These are phyloP conservation scores for Corapipo altera DNA, from an alignment of 2,113 vertebrate species.

Conservation along the genomic window DNA sequence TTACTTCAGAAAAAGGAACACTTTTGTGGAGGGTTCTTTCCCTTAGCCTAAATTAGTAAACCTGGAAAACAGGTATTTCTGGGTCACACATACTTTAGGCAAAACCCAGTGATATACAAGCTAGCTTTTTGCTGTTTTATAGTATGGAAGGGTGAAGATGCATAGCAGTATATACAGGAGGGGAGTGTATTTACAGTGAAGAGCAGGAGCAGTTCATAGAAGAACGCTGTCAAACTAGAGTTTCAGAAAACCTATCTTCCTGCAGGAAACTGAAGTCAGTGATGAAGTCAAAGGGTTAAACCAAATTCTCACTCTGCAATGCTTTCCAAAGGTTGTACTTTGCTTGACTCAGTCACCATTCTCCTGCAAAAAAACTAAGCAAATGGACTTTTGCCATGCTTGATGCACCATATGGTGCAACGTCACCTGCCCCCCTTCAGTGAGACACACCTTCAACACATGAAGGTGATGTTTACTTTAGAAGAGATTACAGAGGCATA, in stretches of 20 bases:
- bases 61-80: background rate
- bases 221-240: background rate
- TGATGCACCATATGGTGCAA: background rate
- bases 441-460: background rate
- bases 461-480: background rate
- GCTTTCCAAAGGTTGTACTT: background rate
- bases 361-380: background rate
- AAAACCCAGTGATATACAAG: background rate
- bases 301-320: background rate
- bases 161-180: background rate
- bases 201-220: background rate
- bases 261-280: background rate
- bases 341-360: background rate
- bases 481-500: background rate
- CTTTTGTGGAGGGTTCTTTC: background rate
- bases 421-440: background rate
- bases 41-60: background rate
- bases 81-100: background rate
- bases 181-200: background rate
- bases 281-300: background rate
- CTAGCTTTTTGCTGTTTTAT: background rate
- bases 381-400: background rate
- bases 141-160: background rate
- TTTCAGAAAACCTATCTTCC: background rate
- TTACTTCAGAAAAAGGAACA: background rate